Conservation (phyloP, 2,113 vertebrate species). For the Notiomystis cincta region DNA sequence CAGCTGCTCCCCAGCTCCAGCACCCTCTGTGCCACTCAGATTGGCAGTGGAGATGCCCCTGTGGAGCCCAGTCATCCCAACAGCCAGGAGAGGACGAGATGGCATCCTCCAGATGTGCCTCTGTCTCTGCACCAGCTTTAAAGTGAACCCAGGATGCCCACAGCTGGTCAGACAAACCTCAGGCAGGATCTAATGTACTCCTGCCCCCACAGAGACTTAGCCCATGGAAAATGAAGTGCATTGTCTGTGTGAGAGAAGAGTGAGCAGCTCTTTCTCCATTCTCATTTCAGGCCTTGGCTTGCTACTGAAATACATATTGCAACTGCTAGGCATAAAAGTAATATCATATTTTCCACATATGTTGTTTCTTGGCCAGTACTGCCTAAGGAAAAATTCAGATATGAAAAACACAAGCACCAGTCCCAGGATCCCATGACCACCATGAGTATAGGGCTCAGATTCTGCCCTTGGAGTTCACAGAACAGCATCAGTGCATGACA, state of each 20-base stretch:
- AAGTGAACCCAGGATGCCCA: neutral
- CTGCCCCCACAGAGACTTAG: neutral
- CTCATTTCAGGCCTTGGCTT: neutral
- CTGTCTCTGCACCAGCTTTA: neutral
- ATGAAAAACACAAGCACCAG: neutral
- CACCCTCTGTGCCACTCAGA: fast-evolving
- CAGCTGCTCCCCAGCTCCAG: neutral
- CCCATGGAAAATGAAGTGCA: neutral
- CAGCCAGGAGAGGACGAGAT: fast-evolving
- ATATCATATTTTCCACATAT: neutral
- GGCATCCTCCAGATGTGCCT: neutral
- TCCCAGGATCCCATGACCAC: neutral
- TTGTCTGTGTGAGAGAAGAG: neutral
- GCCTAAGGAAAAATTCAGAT: neutral
- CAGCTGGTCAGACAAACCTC: neutral
- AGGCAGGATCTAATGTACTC: neutral
- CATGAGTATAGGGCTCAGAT: neutral
- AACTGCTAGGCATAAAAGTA: neutral
- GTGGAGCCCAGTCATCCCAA: neutral
- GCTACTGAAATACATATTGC: neutral
- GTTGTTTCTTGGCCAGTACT: neutral
- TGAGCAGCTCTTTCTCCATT: neutral
- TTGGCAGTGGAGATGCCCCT: neutral
- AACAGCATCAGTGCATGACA: fast-evolving
- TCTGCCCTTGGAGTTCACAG: neutral